phyloP scores from a whole-genome alignment of 1,140 invertebrate genomes.

The Megathymus violae region DNA sequence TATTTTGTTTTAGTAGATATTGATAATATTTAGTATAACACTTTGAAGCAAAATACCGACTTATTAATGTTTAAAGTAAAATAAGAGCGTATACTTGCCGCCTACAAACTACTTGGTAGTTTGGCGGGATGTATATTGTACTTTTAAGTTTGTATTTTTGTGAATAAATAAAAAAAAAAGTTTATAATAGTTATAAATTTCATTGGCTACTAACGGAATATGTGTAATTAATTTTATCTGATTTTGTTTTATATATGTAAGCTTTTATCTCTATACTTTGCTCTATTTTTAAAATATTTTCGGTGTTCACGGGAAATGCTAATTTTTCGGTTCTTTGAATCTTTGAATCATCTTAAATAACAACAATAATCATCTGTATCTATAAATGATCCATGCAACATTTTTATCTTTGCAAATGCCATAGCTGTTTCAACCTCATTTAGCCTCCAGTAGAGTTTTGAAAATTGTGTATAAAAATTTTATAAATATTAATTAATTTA shows the following conservation, averaged over 20 bases:
- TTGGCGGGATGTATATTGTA: no score
- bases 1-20: no score
- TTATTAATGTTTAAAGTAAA: no score
- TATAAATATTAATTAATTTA: not conserved
- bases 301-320: constrained; percentile 26
- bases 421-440: constrained; percentile 6
- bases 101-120: no score
- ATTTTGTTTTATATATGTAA: constrained; percentile 36
- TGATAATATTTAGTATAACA: no score
- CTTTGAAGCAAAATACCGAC: no score
- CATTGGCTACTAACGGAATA: constrained; percentile 29
- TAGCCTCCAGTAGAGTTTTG: not conserved
- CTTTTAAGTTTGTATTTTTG: no score
- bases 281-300: constrained; percentile 39
- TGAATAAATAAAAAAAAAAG: no score
- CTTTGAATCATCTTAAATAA: constrained; percentile 30
- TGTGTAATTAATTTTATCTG: constrained; percentile 40
- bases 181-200: constrained; percentile 36
- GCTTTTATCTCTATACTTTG: constrained; percentile 34
- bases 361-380: constrained; percentile 18
- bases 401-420: constrained; percentile 32
- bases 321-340: constrained; percentile 28
- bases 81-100: no score
- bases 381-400: constrained; percentile 36
- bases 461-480: constrained; percentile 6